phyloP scores from a whole-genome alignment of 2,888 invertebrate genomes.

The Pollenia labialis region DNA sequence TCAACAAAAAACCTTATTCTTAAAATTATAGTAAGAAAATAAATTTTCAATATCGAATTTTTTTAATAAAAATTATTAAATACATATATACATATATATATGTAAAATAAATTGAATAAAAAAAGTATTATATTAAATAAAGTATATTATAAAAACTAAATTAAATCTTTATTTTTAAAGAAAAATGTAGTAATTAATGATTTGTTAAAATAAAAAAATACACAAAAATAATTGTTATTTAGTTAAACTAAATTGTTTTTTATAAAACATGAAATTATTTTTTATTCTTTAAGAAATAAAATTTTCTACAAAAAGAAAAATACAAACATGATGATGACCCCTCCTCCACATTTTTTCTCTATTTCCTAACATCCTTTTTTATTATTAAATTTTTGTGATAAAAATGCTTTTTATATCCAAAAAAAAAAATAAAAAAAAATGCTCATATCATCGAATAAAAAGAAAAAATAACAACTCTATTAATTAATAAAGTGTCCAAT shows the following conservation, averaged over 20 bases:
- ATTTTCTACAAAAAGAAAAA: constrained; percentile 48
- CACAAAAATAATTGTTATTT: constrained; percentile 60
- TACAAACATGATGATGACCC: constrained; percentile 39
- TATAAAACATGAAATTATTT: constrained; percentile 48
- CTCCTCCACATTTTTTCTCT: constrained; percentile 32
- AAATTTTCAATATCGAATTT: constrained; percentile 49
- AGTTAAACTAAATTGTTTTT: constrained; percentile 68
- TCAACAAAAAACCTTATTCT: constrained; percentile 36
- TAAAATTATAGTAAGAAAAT: constrained; percentile 32
- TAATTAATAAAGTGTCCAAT: constrained; percentile 70
- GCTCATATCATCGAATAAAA: constrained; percentile 76
- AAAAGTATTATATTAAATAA: constrained; percentile 31
- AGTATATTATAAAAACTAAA: constrained; percentile 4
- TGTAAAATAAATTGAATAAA: constrained; percentile 51
- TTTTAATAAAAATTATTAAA: constrained; percentile 54
- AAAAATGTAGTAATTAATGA: constrained; percentile 40
- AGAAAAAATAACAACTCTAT: constrained; percentile 62
- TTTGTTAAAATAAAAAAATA: constrained; percentile 44
- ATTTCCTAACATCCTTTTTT: constrained; percentile 46
- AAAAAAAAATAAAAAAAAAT: constrained; percentile 46
- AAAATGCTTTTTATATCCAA: constrained; percentile 75
- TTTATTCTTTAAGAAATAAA: constrained; percentile 39
- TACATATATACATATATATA: constrained; percentile 48
- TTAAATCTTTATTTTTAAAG: constrained; percentile 51
- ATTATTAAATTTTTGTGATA: constrained; percentile 75